Conservation (phyloP, 2,888 invertebrate genomes). For the Saturnia japonica region DNA sequence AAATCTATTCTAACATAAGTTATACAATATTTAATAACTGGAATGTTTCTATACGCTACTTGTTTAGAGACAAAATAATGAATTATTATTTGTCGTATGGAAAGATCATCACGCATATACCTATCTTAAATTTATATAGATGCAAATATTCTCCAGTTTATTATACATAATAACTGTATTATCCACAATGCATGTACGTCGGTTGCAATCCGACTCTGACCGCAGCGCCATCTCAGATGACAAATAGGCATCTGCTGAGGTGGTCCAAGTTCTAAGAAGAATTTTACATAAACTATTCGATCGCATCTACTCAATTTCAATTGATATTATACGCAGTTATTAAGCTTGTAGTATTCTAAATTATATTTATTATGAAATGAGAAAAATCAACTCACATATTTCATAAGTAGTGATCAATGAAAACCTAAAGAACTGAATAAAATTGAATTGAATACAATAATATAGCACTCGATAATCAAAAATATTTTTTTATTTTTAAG, state of each 20-base stretch:
- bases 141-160: constrained; percentile 12
- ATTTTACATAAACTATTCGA: constrained; percentile 27
- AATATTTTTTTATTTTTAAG: too few species aligned
- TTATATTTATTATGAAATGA: background rate
- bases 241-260: constrained; percentile 47
- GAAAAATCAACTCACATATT: background rate
- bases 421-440: background rate
- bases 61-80: background rate
- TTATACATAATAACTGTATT: constrained; percentile 20
- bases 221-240: constrained; percentile 51
- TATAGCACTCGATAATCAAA: background rate
- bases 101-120: background rate
- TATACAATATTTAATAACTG: background rate
- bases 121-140: background rate
- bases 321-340: background rate
- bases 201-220: constrained; percentile 45
- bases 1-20: background rate
- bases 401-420: background rate
- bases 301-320: background rate
- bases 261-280: constrained; percentile 53
- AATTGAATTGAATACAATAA: background rate
- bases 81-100: background rate
- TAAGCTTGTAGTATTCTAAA: background rate
- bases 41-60: background rate
- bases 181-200: constrained; percentile 21